Percentiles rank a stretch among this genome's conserved stretches.
phyloP scores from a whole-genome alignment of 23 tunicate genomes.

The Styela plicata region DNA sequence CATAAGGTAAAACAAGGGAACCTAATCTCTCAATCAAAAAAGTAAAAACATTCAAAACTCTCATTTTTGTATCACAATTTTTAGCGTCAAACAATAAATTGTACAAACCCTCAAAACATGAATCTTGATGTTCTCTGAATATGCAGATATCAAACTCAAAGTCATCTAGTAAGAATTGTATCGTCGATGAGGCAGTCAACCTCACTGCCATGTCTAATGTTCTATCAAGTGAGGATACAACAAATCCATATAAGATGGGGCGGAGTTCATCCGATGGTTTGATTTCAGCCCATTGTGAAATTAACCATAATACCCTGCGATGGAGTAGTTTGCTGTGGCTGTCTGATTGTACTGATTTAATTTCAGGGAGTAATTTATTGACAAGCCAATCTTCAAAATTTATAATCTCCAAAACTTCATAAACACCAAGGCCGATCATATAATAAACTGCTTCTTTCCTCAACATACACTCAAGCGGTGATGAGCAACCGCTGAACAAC shows the following conservation, averaged over 20 bases:
- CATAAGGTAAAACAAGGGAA: conserved; percentile 26
- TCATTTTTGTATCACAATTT: conserved; percentile 72
- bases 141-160: conserved; percentile 47
- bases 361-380: conserved; percentile 42
- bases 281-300: conserved; percentile 61
- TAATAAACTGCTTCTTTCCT: conserved; percentile 64
- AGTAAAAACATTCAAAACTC: conserved; percentile 66
- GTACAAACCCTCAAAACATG: conserved; percentile 60
- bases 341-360: conserved; percentile 35
- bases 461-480: conserved; percentile 20
- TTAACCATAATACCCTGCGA: conserved; percentile 70
- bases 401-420: conserved; percentile 57
- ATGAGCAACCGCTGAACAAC: conserved; percentile 1
- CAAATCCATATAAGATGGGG: conserved; percentile 38
- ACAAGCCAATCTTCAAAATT: conserved; percentile 73
- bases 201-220: conserved; percentile 74
- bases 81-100: conserved; percentile 43
- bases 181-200: conserved; percentile 51
- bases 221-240: conserved; percentile 42
- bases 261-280: conserved; percentile 40
- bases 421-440: conserved; percentile 65
- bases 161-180: conserved; percentile 64
- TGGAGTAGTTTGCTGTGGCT: conserved; percentile 61
- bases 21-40: conserved; percentile 71
- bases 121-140: conserved; percentile 45